Evolutionary conservation across 2,797 vertebrate species (phyloP), one percentile per base, ranked within the genome.

Genomic region (Bovichtus diacanthus): DNA sequence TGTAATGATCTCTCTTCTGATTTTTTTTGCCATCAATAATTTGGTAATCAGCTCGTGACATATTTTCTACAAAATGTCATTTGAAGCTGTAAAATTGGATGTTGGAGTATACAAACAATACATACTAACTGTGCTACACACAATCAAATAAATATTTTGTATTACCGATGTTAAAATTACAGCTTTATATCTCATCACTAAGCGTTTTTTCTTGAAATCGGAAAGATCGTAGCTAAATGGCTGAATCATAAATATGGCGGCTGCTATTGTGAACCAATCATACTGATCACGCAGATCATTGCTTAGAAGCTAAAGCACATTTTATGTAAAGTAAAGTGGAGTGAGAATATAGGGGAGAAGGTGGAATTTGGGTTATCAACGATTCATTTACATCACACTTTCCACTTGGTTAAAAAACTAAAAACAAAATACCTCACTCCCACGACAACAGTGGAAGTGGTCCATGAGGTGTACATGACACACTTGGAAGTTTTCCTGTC

Each of bases 391-490:
- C n/a, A 12, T 54, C 29, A 68, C 6, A 53, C 9, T 81, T 76
- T 70, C 75, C 81, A n/a, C 12, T 47, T 62, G 11, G 23, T 46
- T 41, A 2, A 44, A 72, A 64, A 70, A 39, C 74, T 4, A 46
- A 59, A 65, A 70, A 68, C 27, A 56, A 1, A 56, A 1, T 5
- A n/a, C 2, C 16, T 44, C 10, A 44, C 71, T 72, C 7, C 67
- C 31, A 70, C 55, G 19, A 74, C 29, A 73, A 60, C 34, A 78
- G 74, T 64, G 76, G 76, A 80, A 65, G 59, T 70, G 78, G 74
- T 79, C 47, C 41, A 10, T 84, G 86, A 89, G 70, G 69, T 73
- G 59, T 23, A 38, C 27, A 58, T 91, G 88, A 93, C 87, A 85
- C 81, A 84, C 38, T 70, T 36, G 36, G 15, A 68, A 16, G 41